These are phyloP conservation scores for Nasonia giraulti DNA, from an alignment of 1,140 invertebrate genomes.

Conservation along the genomic window DNA sequence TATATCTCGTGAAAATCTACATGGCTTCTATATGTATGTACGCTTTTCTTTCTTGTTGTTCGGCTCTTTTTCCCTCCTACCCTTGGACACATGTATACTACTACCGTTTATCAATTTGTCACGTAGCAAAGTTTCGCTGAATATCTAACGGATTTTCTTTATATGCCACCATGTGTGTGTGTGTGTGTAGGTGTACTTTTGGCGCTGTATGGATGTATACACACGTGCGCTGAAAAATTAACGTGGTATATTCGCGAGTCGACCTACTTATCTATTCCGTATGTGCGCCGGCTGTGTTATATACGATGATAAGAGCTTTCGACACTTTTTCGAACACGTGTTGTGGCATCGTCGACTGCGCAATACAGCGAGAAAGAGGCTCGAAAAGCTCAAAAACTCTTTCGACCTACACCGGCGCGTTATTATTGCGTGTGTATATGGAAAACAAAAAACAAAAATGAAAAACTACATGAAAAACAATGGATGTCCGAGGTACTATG, in stretches of 20 bases:
- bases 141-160: too few species aligned
- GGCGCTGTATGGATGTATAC: too few species aligned
- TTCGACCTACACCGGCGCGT: neutral
- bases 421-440: neutral
- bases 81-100: too few species aligned
- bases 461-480: slow-evolving; percentile 51
- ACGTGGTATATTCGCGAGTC: neutral
- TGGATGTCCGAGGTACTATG: slow-evolving; percentile 25
- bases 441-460: neutral
- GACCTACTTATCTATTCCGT: neutral
- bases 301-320: too few species aligned
- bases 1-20: neutral
- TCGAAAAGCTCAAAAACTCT: slow-evolving; percentile 42
- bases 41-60: too few species aligned
- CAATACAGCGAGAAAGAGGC: neutral
- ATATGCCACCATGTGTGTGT: too few species aligned
- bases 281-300: too few species aligned
- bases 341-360: slow-evolving; percentile 14
- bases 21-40: neutral
- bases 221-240: neutral
- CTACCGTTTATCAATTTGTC: too few species aligned
- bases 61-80: too few species aligned
- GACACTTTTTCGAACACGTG: neutral
- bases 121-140: too few species aligned
- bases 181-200: too few species aligned